Conservation (phyloP, 1,140 invertebrate genomes). For the Scaptomyza graminum region DNA sequence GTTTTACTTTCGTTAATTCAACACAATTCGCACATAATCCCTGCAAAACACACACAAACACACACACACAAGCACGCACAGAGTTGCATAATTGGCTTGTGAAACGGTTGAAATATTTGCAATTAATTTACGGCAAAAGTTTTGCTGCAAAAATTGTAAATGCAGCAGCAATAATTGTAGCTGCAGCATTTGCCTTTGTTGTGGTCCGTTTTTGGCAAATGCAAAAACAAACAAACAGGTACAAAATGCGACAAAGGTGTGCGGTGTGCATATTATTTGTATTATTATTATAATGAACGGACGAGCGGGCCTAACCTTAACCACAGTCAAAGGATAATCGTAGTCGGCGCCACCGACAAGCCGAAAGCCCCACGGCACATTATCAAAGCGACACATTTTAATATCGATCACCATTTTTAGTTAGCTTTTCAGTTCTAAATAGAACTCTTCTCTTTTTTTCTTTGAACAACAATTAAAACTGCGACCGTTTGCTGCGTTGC, state of each 20-base stretch:
- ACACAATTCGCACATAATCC: constrained; percentile 69
- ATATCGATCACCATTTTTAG: constrained; percentile 85
- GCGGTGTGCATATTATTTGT: constrained; percentile 30
- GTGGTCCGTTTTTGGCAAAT: constrained; percentile 14
- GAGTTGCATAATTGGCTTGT: constrained; percentile 38
- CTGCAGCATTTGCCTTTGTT: constrained; percentile 24
- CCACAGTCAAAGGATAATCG: constrained; percentile 91
- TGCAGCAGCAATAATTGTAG: constrained; percentile 23
- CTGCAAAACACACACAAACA: constrained; percentile 45
- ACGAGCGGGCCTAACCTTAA: constrained; percentile 88
- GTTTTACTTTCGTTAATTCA: constrained; percentile 75
- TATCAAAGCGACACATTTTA: constrained; percentile 87
- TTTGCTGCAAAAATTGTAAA: constrained; percentile 26
- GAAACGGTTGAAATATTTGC: constrained; percentile 42
- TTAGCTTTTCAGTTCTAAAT: not conserved
- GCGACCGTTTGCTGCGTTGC: constrained; percentile 47
- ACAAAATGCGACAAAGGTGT: constrained; percentile 25
- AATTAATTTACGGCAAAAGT: constrained; percentile 46
- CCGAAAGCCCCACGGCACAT: constrained; percentile 93
- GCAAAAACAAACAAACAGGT: constrained; percentile 1
- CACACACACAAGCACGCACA: constrained; percentile 11
- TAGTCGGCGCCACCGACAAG: constrained; percentile 93
- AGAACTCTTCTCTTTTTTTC: too few species aligned
- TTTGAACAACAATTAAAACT: constrained; percentile 27
- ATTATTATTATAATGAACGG: not conserved